These are phyloP conservation scores for Hedychridium roseum DNA, from an alignment of 2,888 invertebrate genomes.

Conservation along the genomic window DNA sequence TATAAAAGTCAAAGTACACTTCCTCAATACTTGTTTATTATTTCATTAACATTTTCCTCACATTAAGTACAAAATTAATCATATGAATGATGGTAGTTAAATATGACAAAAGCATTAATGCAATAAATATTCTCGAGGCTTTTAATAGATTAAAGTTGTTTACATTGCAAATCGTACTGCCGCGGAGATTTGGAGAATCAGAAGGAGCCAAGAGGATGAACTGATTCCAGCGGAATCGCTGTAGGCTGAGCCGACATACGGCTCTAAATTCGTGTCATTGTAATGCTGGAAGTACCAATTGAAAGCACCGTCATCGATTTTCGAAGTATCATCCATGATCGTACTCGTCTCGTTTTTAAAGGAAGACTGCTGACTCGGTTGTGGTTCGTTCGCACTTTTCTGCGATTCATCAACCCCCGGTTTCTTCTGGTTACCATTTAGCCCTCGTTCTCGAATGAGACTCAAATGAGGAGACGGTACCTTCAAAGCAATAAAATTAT, in stretches of 20 bases:
- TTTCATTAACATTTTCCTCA: too few relatives aligned
- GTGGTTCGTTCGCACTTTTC: conserved; percentile 65
- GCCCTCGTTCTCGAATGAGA: conserved; percentile 20
- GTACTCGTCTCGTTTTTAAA: conserved; percentile 9
- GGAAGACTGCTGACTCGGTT: conserved; percentile 54
- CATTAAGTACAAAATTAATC: too few relatives aligned
- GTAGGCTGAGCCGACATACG: conserved; percentile 61
- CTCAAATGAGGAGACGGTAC: conserved; percentile 64
- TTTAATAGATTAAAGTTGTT: too few relatives aligned
- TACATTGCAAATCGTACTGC: too few relatives aligned
- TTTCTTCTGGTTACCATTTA: conserved; percentile 25
- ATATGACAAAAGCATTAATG: too few relatives aligned
- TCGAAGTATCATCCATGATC: conserved; percentile 57
- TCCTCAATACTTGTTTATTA: too few relatives aligned
- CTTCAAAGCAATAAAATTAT: too few relatives aligned
- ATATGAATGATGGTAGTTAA: too few relatives aligned
- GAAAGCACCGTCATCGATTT: conserved; percentile 68
- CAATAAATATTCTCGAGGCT: too few relatives aligned
- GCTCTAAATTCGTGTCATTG: conserved; percentile 71
- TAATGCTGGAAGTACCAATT: conserved; percentile 91
- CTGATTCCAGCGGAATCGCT: conserved; percentile 15
- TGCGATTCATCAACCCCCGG: conserved; percentile 36
- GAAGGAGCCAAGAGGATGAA: background rate
- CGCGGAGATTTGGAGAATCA: too few relatives aligned
- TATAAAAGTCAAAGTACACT: too few relatives aligned